Evolutionary conservation across 2,888 invertebrate species (phyloP).

Genomic region (Agrotis exclamationis): DNA sequence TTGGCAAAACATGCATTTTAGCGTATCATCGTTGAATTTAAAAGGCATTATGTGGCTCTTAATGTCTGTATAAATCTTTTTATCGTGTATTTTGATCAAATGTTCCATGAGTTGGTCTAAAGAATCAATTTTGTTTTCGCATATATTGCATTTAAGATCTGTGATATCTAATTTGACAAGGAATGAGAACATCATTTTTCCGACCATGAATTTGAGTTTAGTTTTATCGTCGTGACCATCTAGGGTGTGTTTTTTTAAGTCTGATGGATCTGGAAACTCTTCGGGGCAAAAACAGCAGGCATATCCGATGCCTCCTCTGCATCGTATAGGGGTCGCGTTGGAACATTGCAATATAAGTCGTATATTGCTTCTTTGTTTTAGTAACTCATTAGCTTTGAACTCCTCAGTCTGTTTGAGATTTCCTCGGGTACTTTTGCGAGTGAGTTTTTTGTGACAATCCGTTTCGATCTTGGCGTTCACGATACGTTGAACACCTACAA

Average conservation of each 20-base stretch:
- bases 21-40: slow-evolving; percentile 56
- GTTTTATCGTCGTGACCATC: slow-evolving; percentile 66
- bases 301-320: slow-evolving; percentile 68
- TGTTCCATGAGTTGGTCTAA: slow-evolving; percentile 62
- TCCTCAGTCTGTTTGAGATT: slow-evolving; percentile 25
- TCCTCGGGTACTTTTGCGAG: slow-evolving; percentile 30
- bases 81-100: slow-evolving; percentile 60
- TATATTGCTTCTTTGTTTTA: slow-evolving; percentile 63
- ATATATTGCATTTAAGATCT: slow-evolving; percentile 58
- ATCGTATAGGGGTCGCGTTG: slow-evolving; percentile 70
- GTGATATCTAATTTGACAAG: slow-evolving; percentile 68
- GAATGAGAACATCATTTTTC: slow-evolving; percentile 65
- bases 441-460: slow-evolving; percentile 51
- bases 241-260: slow-evolving; percentile 71
- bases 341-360: slow-evolving; percentile 67
- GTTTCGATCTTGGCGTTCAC: slow-evolving; percentile 57
- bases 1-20: slow-evolving; percentile 59
- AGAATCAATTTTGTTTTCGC: slow-evolving; percentile 49
- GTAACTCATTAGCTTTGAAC: slow-evolving; percentile 49
- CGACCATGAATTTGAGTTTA: slow-evolving; percentile 64
- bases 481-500: slow-evolving; percentile 69
- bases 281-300: slow-evolving; percentile 73
- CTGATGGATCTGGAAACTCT: slow-evolving; percentile 65
- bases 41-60: slow-evolving; percentile 66
- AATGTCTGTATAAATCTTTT: slow-evolving; percentile 60